Conservation (phyloP, 1,140 invertebrate genomes). For the Brachionus paranguensis region DNA sequence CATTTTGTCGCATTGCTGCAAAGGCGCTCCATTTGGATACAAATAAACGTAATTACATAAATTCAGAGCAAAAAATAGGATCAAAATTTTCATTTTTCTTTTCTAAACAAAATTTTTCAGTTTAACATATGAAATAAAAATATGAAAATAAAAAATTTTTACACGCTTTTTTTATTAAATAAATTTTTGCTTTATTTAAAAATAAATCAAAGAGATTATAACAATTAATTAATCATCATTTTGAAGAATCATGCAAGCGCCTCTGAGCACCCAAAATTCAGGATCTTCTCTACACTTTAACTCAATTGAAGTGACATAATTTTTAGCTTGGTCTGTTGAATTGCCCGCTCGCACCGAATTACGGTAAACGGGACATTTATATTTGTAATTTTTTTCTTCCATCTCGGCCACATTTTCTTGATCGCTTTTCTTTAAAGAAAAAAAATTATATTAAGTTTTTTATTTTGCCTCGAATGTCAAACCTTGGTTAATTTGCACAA, state of each 20-base stretch:
- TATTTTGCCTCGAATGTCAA: background rate
- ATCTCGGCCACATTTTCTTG: background rate
- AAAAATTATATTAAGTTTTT: background rate
- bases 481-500: constrained; percentile 5
- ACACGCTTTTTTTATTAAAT: background rate
- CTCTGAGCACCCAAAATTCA: constrained; percentile 29
- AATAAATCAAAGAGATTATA: background rate
- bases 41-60: background rate
- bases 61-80: background rate
- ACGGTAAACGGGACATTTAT: constrained; percentile 33
- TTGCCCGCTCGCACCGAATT: constrained; percentile 17
- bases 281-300: constrained; percentile 8
- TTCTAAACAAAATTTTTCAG: background rate
- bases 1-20: constrained; percentile 6
- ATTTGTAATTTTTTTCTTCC: background rate
- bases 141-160: background rate
- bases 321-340: constrained; percentile 22
- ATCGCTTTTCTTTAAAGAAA: background rate
- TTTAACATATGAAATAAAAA: background rate
- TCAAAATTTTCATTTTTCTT: background rate
- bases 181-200: background rate
- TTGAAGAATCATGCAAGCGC: constrained; percentile 23
- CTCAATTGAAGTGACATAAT: constrained; percentile 36
- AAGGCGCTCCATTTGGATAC: constrained; percentile 3
- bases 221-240: constrained; percentile 24